Percentiles rank a stretch among this genome's conserved stretches.
Evolutionary conservation across 2,888 invertebrate genomes (phyloP).

Genomic region (Megaustenia siamemsis): DNA sequence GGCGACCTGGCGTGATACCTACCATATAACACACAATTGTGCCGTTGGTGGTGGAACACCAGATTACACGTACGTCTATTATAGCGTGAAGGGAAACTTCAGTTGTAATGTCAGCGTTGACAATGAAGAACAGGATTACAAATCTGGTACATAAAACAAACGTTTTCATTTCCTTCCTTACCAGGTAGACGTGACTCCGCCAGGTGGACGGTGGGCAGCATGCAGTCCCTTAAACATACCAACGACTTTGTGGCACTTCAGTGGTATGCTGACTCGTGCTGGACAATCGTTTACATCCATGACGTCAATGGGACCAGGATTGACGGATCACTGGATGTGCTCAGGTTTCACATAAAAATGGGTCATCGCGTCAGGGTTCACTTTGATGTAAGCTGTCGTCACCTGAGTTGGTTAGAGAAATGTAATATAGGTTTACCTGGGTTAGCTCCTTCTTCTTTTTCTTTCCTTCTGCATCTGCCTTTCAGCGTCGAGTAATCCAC

Average conservation of each 20-base stretch:
- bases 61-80: no score
- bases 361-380: constrained; percentile 53
- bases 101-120: no score
- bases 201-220: constrained; percentile 55
- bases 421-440: no score
- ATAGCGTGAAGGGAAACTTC: no score
- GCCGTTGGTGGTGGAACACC: no score
- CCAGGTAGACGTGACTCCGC: constrained; percentile 55
- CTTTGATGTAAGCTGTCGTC: constrained; percentile 34
- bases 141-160: neutral
- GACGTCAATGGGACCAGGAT: constrained; percentile 46
- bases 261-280: constrained; percentile 58
- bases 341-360: constrained; percentile 63
- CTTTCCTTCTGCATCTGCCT: neutral
- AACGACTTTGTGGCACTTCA: constrained; percentile 57
- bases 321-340: constrained; percentile 55
- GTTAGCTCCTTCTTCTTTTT: no score
- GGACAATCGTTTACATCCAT: constrained; percentile 58
- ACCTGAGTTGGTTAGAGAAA: neutral
- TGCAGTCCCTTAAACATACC: constrained; percentile 53
- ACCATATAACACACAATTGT: no score
- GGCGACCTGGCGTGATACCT: no score
- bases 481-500: no score
- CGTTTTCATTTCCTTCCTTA: neutral
- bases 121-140: no score